A percentile compares a stretch with the other conserved stretches of the same genome.
Evolutionary conservation across 2,888 invertebrate genomes (phyloP).

Genomic region (Caenorhabditis japonica): DNA sequence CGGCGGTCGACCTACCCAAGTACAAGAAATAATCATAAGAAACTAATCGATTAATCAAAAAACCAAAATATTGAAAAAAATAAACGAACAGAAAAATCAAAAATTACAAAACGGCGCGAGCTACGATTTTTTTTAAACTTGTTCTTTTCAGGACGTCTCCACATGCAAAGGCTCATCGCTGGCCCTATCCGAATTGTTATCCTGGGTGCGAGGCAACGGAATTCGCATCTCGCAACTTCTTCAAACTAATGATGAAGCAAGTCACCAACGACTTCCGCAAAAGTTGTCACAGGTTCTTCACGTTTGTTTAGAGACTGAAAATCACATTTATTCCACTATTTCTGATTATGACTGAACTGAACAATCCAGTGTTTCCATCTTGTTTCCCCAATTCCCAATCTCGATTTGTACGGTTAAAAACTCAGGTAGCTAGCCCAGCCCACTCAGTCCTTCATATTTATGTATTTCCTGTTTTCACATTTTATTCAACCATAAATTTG

Average conservation of each 20-base stretch:
- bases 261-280: slow-evolving; percentile 54
- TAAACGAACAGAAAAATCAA: too few relatives aligned
- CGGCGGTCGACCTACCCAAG: too few relatives aligned
- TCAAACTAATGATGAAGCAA: slow-evolving; percentile 19
- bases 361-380: not conserved
- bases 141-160: slow-evolving; percentile 44
- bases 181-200: slow-evolving; percentile 71
- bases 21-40: too few relatives aligned
- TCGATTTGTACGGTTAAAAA: slow-evolving; percentile 46
- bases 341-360: slow-evolving; percentile 59
- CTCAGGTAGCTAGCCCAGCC: too few relatives aligned
- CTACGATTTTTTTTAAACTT: not conserved
- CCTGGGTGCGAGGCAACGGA: slow-evolving; percentile 74
- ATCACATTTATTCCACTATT: slow-evolving; percentile 74
- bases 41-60: not conserved
- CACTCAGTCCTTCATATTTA: slow-evolving; percentile 28
- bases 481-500: not conserved
- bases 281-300: slow-evolving; percentile 59
- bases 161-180: slow-evolving; percentile 59
- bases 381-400: slow-evolving; percentile 12
- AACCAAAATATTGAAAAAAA: not conserved
- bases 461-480: slow-evolving; percentile 27
- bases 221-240: slow-evolving; percentile 60
- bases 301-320: slow-evolving; percentile 66
- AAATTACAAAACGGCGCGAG: too few relatives aligned